phyloP scores from a whole-genome alignment of 2,888 invertebrate genomes.

The Dascillus cervinus region DNA sequence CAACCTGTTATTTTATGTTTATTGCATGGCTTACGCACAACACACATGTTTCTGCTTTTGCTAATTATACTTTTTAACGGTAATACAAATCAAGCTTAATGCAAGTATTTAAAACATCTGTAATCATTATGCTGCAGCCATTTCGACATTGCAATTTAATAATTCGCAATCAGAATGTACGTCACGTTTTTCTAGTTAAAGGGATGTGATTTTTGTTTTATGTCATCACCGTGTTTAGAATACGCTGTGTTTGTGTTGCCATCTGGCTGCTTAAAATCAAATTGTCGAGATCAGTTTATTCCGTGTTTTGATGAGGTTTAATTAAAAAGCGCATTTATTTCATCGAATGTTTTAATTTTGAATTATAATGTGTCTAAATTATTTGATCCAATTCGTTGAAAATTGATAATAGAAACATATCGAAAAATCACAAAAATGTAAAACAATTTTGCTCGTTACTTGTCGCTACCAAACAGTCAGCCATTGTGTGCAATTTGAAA shows the following conservation, averaged over 20 bases:
- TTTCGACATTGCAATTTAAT: slow-evolving; percentile 29
- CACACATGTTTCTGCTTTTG: slow-evolving; percentile 6
- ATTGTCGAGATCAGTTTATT: slow-evolving; percentile 25
- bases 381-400: no score
- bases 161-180: slow-evolving; percentile 39
- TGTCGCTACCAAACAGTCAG: no score
- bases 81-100: slow-evolving; percentile 7
- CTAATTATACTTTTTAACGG: slow-evolving; percentile 10
- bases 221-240: slow-evolving; percentile 38
- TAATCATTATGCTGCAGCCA: no score
- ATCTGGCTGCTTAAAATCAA: slow-evolving; percentile 30
- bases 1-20: slow-evolving; percentile 13
- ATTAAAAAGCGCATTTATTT: no score
- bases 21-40: slow-evolving; percentile 11
- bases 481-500: no score
- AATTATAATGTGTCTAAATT: no score
- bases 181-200: slow-evolving; percentile 43
- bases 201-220: slow-evolving; percentile 39
- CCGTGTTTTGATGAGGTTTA: slow-evolving; percentile 12
- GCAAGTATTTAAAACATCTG: slow-evolving; percentile 22
- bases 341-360: no score
- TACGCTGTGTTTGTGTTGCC: slow-evolving; percentile 31
- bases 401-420: no score
- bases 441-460: no score
- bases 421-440: no score